Evolutionary conservation across 2,113 vertebrate species (phyloP), one percentile per base, ranked within the genome.

Genomic region (Gambusia affinis): DNA sequence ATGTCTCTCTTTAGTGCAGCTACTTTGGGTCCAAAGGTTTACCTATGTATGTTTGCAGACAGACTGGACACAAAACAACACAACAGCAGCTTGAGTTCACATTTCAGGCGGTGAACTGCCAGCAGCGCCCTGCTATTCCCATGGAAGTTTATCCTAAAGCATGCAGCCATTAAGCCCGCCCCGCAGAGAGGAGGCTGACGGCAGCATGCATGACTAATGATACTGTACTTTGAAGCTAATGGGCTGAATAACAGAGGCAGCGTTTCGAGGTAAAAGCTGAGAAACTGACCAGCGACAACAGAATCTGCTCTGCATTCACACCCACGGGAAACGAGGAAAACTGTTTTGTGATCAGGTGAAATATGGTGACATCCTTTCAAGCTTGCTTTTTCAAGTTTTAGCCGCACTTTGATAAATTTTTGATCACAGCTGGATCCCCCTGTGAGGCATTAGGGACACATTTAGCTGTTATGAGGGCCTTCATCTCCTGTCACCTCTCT

Each of bases 381-480:
- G 67, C 80, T 86, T 75, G 83, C 84, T 51, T 80, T 92, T 91
- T 93, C 87, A 92, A 90, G 85, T 91, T 91, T 92, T 67, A 81
- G 60, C 79, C 65, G 63, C 63, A 28, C 84, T 92, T 90, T 93
- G 88, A 93, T 93, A 78, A 60, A 93, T 90, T 87, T 91, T 93
- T 92, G 39, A 93, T 94, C 87, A 93, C 77, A 92, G 86, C 61
- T 68, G 35, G 62, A 72, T 74, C 31, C 78, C 86, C 84, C 76
- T 19, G 68, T 42, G 79, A 78, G 81, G 75, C 28, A 68, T 77
- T 82, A 81, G 82, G 70, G 82, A 84, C 87, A 89, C 83, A 81
- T 64, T 86, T 85, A 78, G 68, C 73, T 27, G 67, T 80, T 88
- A 81, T 87, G 76, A 77, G 83, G 51, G 68, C 82, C 72, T 87